Base-by-base conservation (phyloP, 1,140 invertebrate genomes). In the Berghia stephanieae region DNA sequence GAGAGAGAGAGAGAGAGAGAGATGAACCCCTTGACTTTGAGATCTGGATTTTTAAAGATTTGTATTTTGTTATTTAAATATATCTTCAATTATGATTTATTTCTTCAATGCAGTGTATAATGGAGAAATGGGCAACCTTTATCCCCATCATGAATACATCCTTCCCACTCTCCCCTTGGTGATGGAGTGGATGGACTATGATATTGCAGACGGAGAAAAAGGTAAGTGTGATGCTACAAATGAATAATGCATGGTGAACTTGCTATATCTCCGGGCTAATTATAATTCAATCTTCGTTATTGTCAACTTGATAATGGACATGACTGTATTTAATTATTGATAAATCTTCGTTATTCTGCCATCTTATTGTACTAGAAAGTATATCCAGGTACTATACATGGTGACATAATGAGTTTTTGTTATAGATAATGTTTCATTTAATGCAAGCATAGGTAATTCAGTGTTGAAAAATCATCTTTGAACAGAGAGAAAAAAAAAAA, bases 141-240 rank as follows among this genome's bases (percentile, higher is more conserved):
- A 98, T 88, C 94, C 96, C 13, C 96, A 98, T 87, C 97, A 98
- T 90, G 96, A 98, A 86, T 93, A 97, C 66, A 88, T 97, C 18
- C 89, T 98, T 66, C 93, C 96, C 3, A 93, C 94, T 60, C 95
- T 96, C 87, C 96, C 97, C 5, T 89, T 98, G 8, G 96, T 95
- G 84, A 92, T 98, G 38, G 96, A 98, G 89, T 98, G 96, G 95
- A 88, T 98, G 44, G 94, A 94, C 87, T 96, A 93, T 90, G 94
- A 97, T 88, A 92, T 94, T 0, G 43, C 88, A 88, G 79, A 93
- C 92, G 87, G 89, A 89, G 78, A 90, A 78, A 91, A 92, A 89
- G 93, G 93, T 93, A 89, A 86, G 66, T 31, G 21, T 34, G 10
- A 27, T 57, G 27, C 67, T 42, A 2, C 71, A 66, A 74, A 57